Conservation (phyloP, 2,113 vertebrate species). For the Odontesthes bonariensis region DNA sequence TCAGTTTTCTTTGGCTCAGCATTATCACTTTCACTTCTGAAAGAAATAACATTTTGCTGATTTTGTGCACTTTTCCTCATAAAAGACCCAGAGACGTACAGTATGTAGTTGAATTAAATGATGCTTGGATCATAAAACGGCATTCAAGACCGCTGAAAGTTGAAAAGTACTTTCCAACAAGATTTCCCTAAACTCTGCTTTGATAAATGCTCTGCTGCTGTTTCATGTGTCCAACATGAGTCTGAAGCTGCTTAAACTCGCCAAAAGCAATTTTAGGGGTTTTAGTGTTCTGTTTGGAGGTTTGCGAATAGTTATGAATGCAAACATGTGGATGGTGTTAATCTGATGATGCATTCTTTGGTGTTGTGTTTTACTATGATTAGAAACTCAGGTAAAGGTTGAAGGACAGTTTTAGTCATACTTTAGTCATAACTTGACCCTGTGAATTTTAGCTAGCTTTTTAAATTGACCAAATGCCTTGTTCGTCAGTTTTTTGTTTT, state of each 20-base stretch:
- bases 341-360: conserved; percentile 31
- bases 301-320: conserved; percentile 11
- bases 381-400: conserved; percentile 74
- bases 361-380: conserved; percentile 43
- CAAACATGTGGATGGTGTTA: conserved; percentile 17
- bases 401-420: conserved; percentile 47
- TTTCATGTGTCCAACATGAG: conserved; percentile 34
- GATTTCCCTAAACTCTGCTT: conserved; percentile 20
- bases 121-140: conserved; percentile 31
- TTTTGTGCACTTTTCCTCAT: conserved; percentile 42
- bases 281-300: conserved; percentile 24
- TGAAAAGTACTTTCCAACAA: conserved; percentile 5
- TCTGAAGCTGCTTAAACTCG: conserved; percentile 59
- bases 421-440: conserved; percentile 45
- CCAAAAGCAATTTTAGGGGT: conserved; percentile 50
- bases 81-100: conserved; percentile 42
- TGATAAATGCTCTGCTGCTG: conserved; percentile 26
- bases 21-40: conserved; percentile 14
- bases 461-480: conserved; percentile 71
- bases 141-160: conserved; percentile 11
- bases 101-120: conserved; percentile 35
- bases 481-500: conserved; percentile 39
- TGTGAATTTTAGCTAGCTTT: conserved; percentile 53
- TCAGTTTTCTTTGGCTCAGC: conserved; percentile 17
- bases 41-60: conserved; percentile 8